These are phyloP conservation scores for Pagrus major DNA, from an alignment of 2,113 vertebrate species.

Conservation along the genomic window DNA sequence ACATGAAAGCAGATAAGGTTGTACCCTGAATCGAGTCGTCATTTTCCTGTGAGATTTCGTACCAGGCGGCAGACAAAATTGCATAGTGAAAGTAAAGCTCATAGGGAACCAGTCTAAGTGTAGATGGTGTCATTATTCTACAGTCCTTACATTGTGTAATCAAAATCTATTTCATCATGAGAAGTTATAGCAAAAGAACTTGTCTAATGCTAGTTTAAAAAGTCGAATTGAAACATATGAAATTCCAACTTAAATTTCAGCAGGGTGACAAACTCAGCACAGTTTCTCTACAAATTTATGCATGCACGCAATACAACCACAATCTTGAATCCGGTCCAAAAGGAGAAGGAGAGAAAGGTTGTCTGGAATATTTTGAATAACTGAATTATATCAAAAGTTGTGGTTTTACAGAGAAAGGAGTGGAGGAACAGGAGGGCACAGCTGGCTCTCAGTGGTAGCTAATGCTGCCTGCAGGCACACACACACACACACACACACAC, in stretches of 20 bases:
- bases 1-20: no score
- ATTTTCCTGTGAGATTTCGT: no score
- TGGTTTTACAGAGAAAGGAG: conserved; percentile 11
- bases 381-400: background rate
- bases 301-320: background rate
- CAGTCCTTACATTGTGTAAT: no score
- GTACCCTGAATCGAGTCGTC: no score
- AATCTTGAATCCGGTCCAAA: background rate
- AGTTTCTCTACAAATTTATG: background rate
- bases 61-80: no score
- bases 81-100: no score
- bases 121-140: no score
- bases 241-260: background rate
- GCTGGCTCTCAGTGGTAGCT: conserved; percentile 48
- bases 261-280: background rate
- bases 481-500: conserved; percentile 14
- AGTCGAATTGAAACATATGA: background rate
- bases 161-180: no score
- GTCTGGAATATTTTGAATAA: background rate
- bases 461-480: conserved; percentile 25
- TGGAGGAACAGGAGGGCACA: conserved; percentile 45
- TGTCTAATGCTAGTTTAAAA: no score
- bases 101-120: no score
- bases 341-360: background rate
- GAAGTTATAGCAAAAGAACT: no score